These are phyloP conservation scores for Muricea muricata DNA, from an alignment of 92 coral and sea anemone species.

Conservation along the genomic window DNA sequence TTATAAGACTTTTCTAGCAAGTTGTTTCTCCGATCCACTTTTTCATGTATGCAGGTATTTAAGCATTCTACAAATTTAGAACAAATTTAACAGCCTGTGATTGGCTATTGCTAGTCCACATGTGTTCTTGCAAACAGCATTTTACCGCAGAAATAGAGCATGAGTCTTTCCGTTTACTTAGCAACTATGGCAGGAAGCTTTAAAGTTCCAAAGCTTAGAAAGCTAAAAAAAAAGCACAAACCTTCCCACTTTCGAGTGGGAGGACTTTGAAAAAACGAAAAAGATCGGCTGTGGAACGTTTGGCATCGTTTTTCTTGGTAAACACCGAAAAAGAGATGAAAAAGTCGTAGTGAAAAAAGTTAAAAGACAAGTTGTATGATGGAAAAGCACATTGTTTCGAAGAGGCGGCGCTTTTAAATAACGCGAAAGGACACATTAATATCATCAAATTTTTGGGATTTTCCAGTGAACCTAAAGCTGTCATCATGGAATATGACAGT, in stretches of 20 bases:
- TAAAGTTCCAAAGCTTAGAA: background rate
- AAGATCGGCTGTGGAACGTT: slow-evolving; percentile 23
- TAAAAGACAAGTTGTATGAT: slow-evolving; percentile 26
- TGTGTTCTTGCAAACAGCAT: too few species aligned
- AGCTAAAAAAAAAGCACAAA: background rate
- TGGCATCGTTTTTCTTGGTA: slow-evolving; percentile 5
- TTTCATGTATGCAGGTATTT: too few species aligned
- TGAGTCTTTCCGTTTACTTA: too few species aligned
- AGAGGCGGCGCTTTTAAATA: slow-evolving; percentile 41
- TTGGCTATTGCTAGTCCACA: too few species aligned
- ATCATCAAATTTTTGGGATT: slow-evolving; percentile 33
- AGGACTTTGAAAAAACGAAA: background rate
- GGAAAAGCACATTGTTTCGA: slow-evolving; percentile 27
- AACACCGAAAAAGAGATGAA: background rate
- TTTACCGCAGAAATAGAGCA: too few species aligned
- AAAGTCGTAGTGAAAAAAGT: slow-evolving; percentile 40
- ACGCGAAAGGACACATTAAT: slow-evolving; percentile 43
- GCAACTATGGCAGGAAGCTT: slow-evolving; percentile 5
- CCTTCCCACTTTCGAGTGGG: slow-evolving; percentile 24
- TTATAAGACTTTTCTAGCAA: too few species aligned
- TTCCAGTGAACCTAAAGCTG: slow-evolving; percentile 42
- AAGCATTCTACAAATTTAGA: too few species aligned
- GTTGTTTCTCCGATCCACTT: too few species aligned
- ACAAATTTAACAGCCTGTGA: too few species aligned
- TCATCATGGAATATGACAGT: slow-evolving; percentile 52